Percentiles rank a stretch among this genome's conserved stretches.
phyloP scores from a whole-genome alignment of 2,797 vertebrate species.

The Peromyscus attwateri region DNA sequence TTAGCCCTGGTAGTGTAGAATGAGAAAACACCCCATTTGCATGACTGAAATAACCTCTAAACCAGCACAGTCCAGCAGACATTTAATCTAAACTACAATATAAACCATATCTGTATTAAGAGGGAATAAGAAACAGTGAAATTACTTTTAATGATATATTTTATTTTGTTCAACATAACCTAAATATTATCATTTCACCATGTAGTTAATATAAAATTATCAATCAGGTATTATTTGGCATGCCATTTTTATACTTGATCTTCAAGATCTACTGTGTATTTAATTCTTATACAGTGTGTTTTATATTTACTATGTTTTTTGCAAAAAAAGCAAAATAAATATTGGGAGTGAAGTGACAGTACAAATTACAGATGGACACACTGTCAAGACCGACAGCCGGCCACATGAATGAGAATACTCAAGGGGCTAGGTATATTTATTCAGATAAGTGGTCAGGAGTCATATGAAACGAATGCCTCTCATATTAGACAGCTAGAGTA shows the following conservation, averaged over 20 bases:
- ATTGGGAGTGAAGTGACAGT: no score
- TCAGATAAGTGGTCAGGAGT: not conserved
- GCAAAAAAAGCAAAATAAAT: not conserved
- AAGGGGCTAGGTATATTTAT: not conserved
- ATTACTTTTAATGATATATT: conserved; percentile 21
- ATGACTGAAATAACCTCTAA: not conserved
- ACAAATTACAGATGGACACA: not conserved
- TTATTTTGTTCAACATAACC: not conserved
- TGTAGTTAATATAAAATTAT: not conserved
- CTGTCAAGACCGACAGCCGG: no score
- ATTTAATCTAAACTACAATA: not conserved
- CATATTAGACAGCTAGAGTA: not conserved
- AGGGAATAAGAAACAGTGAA: not conserved
- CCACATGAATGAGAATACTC: no score
- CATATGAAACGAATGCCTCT: not conserved
- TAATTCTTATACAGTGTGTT: not conserved
- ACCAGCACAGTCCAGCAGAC: not conserved
- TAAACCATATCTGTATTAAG: not conserved
- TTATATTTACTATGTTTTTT: not conserved
- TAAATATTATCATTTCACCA: conserved; percentile 15
- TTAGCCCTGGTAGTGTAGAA: not conserved
- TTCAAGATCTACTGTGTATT: conserved; percentile 16
- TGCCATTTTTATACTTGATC: not conserved
- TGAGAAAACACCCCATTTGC: conserved; percentile 5
- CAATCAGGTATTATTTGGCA: not conserved